Evolutionary conservation across 2,797 vertebrate genomes (phyloP), one percentile per base, ranked within the genome.

Genomic region (Rhinella marina): DNA sequence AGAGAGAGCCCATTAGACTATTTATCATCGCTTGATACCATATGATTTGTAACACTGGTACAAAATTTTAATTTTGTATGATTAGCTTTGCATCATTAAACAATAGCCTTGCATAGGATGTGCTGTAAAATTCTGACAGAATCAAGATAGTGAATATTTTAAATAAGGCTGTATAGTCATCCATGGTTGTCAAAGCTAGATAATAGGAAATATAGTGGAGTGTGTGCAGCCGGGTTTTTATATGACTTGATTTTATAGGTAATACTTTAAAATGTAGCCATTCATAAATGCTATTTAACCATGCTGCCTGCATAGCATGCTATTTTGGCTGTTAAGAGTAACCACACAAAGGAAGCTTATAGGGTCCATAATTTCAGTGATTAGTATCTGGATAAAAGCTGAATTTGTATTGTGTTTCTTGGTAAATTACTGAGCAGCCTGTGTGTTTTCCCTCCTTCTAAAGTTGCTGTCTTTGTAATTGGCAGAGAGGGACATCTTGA

Each of bases 11-110:
- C 95, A 97, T 97, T 97, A 96, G 94, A 94, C 94, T 96, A 95
- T 96, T 97, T 96, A 97, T 97, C 96, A 96, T 95, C 92, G 94
- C 94, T 94, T 95, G 95, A 96, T 96, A 95, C 96, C 96, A 96
- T 97, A 97, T 97, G 97, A 97, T 97, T 96, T 95, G 95, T 95
- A 95, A 95, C 93, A 94, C 94, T 93, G 95, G 94, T 95, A 95
- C 96, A 96, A 97, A 97, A 97, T 98, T 98, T 97, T 97, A 98
- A 98, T 99, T 98, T 98, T 97, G 96, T 97, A 98, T 98, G 97
- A 99, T 99, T 99, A 99, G 97, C 97, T 97, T 96, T 98, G 97
- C 96, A 95, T 98, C 98, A 98, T 98, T 98, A 97, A 97, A 96
- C 96, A 96, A 96, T 96, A 97, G 96, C 93, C 95, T 97, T 96